Evolutionary conservation across 2,113 vertebrate genomes (phyloP), one percentile per base, ranked within the genome.

Genomic region (Hemiscyllium ocellatum): DNA sequence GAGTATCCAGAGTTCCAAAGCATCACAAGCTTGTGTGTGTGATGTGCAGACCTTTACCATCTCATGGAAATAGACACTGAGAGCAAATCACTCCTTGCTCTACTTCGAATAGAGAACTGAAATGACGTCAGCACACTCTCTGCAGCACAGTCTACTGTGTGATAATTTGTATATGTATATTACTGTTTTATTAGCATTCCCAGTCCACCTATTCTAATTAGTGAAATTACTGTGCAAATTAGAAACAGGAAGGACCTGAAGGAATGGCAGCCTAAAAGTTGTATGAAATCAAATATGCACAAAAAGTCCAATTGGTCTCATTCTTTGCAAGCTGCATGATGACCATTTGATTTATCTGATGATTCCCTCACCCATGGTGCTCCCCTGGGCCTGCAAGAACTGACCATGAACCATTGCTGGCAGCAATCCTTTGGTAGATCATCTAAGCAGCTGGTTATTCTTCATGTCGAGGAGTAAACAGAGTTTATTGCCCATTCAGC

Each of bases 211-310:
- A 93, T 66, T 93, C 61, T 93, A 93, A 93, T 93, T n/a, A 93
- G 89, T 93, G 61, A n/a, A 93, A 93, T 93, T 93, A 42, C 61
- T 93, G 89, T 93, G 89, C 33, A 93, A 93, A 93, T 93, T 93
- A 66, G 89, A 68, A 10, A 93, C 17, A 68, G 89, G 52, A 93
- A 93, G 61, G n/a, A 65, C 89, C 42, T 66, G 89, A 93, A 93
- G 61, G 19, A 61, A 68, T 66, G 61, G 89, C 89, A 93, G n/a
- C 15, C 37, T 93, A n/a, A 17, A 22, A 37, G n/a, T 37, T 93
- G 33, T n/a, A 20, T n/a, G 20, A 65, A 66, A 33, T 66, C 33
- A 66, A 93, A 66, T 91, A n/a, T 2, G 29, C 4, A 66, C 33
- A 33, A 61, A 87, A 61, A 66, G 61, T 20, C 61, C 5, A 19